Conservation (phyloP, 92 coral and sea anemone species). For the Umimayanthus chanpuru region DNA sequence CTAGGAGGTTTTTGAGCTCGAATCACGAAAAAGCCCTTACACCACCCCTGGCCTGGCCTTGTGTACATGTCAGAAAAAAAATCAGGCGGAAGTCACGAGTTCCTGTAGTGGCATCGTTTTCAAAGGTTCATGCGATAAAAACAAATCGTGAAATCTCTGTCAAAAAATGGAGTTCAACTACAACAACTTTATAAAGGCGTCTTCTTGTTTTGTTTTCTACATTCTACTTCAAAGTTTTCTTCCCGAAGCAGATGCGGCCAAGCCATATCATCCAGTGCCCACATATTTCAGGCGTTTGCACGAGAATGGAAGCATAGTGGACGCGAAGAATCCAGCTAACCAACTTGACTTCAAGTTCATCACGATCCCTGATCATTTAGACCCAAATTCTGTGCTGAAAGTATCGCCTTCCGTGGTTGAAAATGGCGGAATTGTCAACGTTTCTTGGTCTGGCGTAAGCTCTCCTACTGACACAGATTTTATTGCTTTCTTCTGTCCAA, state of each 20-base stretch:
- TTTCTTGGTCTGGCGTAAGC: conserved; percentile 72
- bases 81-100: too few species aligned
- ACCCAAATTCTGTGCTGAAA: conserved; percentile 40
- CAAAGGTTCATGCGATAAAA: too few species aligned
- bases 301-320: conserved; percentile 63
- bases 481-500: conserved; percentile 87
- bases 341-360: conserved; percentile 54
- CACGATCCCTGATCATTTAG: conserved; percentile 24
- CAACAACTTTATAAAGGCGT: neutral
- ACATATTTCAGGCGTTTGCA: conserved; percentile 68
- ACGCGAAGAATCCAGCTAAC: conserved; percentile 55
- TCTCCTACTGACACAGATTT: conserved; percentile 62
- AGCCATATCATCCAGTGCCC: conserved; percentile 51
- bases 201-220: neutral
- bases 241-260: conserved; percentile 25
- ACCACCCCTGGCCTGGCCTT: too few species aligned
- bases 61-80: too few species aligned
- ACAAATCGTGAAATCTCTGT: too few species aligned
- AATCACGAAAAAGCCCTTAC: too few species aligned
- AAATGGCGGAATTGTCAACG: conserved; percentile 73
- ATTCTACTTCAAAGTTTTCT: conserved; percentile 3
- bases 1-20: too few species aligned
- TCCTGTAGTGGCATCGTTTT: too few species aligned
- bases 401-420: conserved; percentile 63
- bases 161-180: neutral